Evolutionary conservation across 2,797 vertebrate genomes (phyloP).

Genomic region (Schizopygopsis malacanthus): DNA sequence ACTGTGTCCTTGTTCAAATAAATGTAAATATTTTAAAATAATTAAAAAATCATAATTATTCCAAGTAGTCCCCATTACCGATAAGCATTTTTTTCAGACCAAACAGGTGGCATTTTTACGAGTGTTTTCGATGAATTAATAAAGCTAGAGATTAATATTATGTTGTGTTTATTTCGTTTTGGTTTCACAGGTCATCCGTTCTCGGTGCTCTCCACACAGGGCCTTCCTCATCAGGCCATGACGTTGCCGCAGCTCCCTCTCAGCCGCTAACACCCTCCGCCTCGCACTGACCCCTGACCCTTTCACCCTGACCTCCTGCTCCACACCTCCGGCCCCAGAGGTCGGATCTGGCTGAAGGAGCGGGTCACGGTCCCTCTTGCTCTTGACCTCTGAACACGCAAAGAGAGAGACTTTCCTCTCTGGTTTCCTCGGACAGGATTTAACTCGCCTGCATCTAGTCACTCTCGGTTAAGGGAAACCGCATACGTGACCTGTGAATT

Average conservation of each 20-base stretch:
- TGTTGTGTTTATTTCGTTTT: constrained; percentile 18
- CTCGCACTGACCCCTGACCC: constrained; percentile 62
- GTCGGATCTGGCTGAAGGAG: constrained; percentile 62
- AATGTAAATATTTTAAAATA: not conserved
- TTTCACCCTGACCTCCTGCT: constrained; percentile 62
- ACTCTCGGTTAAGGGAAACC: constrained; percentile 38
- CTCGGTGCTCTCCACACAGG: constrained; percentile 88
- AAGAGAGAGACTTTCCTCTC: constrained; percentile 58
- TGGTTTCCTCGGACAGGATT: constrained; percentile 56
- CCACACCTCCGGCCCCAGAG: constrained; percentile 41
- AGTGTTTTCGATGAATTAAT: not conserved
- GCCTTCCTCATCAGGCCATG: constrained; percentile 85
- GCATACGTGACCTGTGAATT: constrained; percentile 48
- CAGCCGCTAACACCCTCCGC: constrained; percentile 75
- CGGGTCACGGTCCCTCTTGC: constrained; percentile 63
- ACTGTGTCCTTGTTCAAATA: not conserved
- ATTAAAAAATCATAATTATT: not conserved
- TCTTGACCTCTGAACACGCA: constrained; percentile 60
- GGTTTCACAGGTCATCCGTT: constrained; percentile 91
- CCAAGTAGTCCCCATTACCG: not conserved
- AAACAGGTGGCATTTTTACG: too few relatives aligned
- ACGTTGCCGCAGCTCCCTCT: constrained; percentile 86
- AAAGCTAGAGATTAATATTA: constrained; percentile 23
- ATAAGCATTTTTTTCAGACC: not conserved
- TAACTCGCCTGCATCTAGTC: constrained; percentile 58